Evolutionary conservation across 1,140 invertebrate species (phyloP), one percentile per base, ranked within the genome.

Genomic region (Drosophila persimilis): DNA sequence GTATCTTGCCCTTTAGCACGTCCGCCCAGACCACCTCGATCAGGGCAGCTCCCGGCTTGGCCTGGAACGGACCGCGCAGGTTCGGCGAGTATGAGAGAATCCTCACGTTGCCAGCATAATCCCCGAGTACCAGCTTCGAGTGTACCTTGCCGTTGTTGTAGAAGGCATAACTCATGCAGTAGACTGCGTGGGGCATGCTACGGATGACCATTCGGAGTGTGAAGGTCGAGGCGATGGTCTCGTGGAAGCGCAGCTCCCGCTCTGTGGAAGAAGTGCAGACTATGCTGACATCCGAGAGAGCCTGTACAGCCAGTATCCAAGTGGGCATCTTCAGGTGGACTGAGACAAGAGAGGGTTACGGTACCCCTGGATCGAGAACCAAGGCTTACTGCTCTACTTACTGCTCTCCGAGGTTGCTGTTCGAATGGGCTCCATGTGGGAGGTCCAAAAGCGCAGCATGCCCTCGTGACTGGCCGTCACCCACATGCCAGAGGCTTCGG

Each of bases 201-300:
- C 92, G 92, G 29, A 94, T 93, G 7, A 93, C 90, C 39, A 95
- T 93, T 54, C 94, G 92, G 9, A 95, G 86, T 24, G 94, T 93
- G 83, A 95, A 95, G 44, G 95, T 95, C 24, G 93, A 93, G 6
- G 94, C 95, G 1, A 93, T 94, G 11, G 93, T 94, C 75, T 96
- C 95, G 79, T 95, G 95, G 90, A 96, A 95, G 69, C 95, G 92
- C 9, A 96, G 78, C 80, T 95, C 95, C 2, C 94, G 89, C 89
- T 95, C 95, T 3, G 94, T 94, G 2, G 94, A 95, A 57, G 94
- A 94, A 6, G 94, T 94, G 59, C 94, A 95, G 3, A 95, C 91
- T 47, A 95, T 93, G 78, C 94, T 94, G 13, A 95, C 93, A 88
- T 96, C 95, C 0, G 95, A 94, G 79, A 96, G 91, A 58, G 93